phyloP scores from a whole-genome alignment of 2,113 vertebrate species.

The Coryphaenoides rupestris region DNA sequence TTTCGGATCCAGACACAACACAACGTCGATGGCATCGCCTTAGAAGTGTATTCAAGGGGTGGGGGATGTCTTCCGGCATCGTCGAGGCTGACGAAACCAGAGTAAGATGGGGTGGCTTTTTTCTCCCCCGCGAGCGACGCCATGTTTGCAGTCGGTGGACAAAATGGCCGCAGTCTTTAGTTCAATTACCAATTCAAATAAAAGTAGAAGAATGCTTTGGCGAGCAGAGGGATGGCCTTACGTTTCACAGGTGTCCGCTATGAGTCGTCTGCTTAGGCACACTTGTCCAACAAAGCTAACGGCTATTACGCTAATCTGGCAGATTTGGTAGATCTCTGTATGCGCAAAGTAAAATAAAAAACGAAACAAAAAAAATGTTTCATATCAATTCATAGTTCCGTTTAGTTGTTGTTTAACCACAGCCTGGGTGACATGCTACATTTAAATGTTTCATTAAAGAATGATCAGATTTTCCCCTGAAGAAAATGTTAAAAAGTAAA shows the following conservation, averaged over 20 bases:
- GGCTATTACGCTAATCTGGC: neutral
- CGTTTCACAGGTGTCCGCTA: constrained; percentile 42
- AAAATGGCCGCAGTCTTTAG: constrained; percentile 12
- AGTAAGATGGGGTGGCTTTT: constrained; percentile 22
- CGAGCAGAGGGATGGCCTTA: constrained; percentile 7
- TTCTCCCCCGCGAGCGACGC: constrained; percentile 13
- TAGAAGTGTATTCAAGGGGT: constrained; percentile 48
- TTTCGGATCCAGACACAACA: constrained; percentile 63
- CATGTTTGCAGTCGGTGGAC: constrained; percentile 56
- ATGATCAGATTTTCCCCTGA: no score
- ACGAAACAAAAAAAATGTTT: no score
- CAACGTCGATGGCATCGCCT: constrained; percentile 61
- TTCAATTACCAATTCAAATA: constrained; percentile 12
- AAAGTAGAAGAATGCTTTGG: constrained; percentile 10
- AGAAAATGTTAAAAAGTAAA: constrained; percentile 7
- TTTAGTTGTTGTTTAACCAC: no score
- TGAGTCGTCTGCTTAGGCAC: constrained; percentile 25
- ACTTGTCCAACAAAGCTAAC: constrained; percentile 13
- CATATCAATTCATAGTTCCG: no score
- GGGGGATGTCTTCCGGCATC: constrained; percentile 39
- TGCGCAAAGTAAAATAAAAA: no score
- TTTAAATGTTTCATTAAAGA: no score
- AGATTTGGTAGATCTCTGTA: neutral
- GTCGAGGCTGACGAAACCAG: constrained; percentile 33
- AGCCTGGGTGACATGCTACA: no score